Conservation (phyloP, 2,113 vertebrate genomes). For the Vicugna pacos region DNA sequence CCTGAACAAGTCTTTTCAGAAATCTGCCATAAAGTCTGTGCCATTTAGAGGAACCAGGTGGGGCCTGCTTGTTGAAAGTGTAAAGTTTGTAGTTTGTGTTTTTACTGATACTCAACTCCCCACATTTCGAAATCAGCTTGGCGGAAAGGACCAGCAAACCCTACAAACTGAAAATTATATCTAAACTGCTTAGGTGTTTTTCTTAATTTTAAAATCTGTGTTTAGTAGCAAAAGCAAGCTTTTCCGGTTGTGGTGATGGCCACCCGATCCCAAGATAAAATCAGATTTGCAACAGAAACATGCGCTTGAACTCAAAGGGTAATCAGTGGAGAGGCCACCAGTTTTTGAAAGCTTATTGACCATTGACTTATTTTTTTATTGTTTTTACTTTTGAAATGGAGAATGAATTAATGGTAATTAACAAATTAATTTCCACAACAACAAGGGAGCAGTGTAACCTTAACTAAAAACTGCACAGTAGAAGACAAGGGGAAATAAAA, state of each 20-base stretch:
- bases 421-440: background rate
- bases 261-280: background rate
- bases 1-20: background rate
- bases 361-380: background rate
- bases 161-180: background rate
- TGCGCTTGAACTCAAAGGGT: background rate
- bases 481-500: background rate
- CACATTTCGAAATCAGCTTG: background rate
- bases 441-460: background rate
- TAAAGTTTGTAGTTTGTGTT: background rate
- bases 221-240: background rate
- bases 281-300: background rate
- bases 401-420: background rate
- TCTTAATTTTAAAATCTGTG: slow-evolving; percentile 23
- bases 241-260: background rate
- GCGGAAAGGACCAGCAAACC: background rate
- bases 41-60: background rate
- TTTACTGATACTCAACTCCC: background rate
- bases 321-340: background rate
- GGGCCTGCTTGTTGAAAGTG: background rate
- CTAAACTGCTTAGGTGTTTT: background rate
- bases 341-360: background rate
- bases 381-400: background rate
- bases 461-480: background rate
- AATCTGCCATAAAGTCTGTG: background rate